A percentile compares a stretch with the other conserved stretches of the same genome.
Conservation (phyloP, 2,797 vertebrate genomes). For the Taenioides sp. region DNA sequence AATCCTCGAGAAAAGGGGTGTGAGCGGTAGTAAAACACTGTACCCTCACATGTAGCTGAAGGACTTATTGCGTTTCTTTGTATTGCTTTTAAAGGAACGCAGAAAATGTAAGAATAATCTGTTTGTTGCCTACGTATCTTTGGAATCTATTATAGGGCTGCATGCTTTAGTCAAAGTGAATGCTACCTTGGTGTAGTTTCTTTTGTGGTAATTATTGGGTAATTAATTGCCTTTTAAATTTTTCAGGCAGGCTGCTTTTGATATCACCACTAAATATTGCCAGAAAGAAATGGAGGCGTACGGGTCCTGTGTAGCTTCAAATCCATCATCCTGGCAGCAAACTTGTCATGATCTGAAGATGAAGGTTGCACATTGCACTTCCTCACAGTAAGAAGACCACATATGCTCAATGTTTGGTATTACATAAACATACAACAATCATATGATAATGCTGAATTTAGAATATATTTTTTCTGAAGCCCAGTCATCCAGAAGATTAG, state of each 20-base stretch:
- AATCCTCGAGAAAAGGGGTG: constrained; percentile 28
- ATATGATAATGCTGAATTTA: background rate
- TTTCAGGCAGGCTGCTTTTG: constrained; percentile 89
- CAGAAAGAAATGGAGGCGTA: constrained; percentile 87
- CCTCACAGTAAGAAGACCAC: constrained; percentile 80
- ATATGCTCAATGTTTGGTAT: background rate
- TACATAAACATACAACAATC: background rate
- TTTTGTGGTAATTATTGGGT: background rate
- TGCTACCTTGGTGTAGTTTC: background rate
- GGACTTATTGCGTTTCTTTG: constrained; percentile 4
- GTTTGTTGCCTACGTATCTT: background rate
- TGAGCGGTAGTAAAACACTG: background rate
- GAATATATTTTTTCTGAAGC: constrained; percentile 58
- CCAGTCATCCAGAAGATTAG: constrained; percentile 91
- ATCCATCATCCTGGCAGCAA: constrained; percentile 88
- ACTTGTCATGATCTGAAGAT: constrained; percentile 86
- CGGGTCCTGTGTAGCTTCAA: constrained; percentile 85
- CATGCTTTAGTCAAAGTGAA: background rate
- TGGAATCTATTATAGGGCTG: no score
- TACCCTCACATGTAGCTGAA: constrained; percentile 36
- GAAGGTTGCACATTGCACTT: constrained; percentile 87
- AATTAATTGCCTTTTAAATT: background rate
- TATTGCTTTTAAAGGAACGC: constrained; percentile 1
- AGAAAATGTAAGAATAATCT: constrained; percentile 68
- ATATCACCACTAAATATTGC: constrained; percentile 87